phyloP scores from a whole-genome alignment of 2,888 invertebrate species.

The Xanthia icteritia region DNA sequence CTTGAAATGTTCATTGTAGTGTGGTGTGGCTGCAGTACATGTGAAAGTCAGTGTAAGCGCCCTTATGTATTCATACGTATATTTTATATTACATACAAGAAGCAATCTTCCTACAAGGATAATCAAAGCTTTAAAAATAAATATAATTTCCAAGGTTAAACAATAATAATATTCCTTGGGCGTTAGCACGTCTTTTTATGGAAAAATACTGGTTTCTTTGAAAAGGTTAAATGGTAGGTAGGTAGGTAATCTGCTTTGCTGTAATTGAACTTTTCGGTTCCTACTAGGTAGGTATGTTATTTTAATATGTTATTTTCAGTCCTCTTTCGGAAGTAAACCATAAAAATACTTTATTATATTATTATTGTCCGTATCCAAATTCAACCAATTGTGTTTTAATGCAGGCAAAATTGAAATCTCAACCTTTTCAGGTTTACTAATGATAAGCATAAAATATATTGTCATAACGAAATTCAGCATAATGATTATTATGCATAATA shows the following conservation, averaged over 20 bases:
- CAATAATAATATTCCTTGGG: background rate
- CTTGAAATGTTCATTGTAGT: no score
- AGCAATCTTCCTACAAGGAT: conserved; percentile 34
- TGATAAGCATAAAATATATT: no score
- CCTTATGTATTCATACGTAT: conserved; percentile 14
- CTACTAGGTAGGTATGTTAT: no score
- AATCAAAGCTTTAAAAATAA: conserved; percentile 36
- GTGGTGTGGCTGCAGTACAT: background rate
- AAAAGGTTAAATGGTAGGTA: background rate
- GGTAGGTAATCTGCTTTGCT: background rate
- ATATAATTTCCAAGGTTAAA: conserved; percentile 33
- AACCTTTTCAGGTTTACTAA: no score
- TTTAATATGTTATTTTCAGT: background rate
- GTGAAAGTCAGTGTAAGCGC: background rate
- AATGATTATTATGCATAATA: no score
- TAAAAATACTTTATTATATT: background rate
- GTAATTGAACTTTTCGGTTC: background rate
- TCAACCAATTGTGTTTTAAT: no score
- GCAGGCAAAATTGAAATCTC: no score
- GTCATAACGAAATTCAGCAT: no score
- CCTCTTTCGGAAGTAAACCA: background rate
- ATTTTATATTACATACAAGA: conserved; percentile 24
- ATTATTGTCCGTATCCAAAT: no score
- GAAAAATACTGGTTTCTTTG: background rate
- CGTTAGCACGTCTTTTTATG: conserved; percentile 2